Percentiles rank a stretch among this genome's conserved stretches.
Evolutionary conservation across 2,113 vertebrate genomes (phyloP).

Genomic region (Hypocryptadius cinnamomeus): DNA sequence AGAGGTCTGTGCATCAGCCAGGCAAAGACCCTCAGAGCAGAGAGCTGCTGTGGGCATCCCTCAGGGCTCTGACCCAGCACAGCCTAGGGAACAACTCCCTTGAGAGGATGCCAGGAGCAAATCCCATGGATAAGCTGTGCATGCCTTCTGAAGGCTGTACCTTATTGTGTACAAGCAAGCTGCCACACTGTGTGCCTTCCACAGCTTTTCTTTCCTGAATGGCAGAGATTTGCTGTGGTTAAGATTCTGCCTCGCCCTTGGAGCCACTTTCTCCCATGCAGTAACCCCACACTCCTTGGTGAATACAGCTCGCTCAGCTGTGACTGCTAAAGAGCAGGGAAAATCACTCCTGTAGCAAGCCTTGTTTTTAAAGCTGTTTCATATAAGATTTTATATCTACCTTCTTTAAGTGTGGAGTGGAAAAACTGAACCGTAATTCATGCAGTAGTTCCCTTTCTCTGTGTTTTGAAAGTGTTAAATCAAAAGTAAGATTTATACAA

Average conservation of each 20-base stretch:
- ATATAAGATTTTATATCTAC: constrained; percentile 22
- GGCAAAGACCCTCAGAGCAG: neutral
- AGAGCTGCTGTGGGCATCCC: neutral
- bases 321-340: neutral
- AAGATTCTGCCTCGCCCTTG: neutral
- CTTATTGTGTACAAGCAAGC: neutral
- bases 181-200: neutral
- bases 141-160: neutral
- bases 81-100: neutral
- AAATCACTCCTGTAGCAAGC: neutral
- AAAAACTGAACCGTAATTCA: constrained; percentile 36
- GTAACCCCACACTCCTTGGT: neutral
- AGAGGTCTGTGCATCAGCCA: neutral
- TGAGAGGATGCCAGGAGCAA: neutral
- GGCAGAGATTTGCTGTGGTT: neutral
- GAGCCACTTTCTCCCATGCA: neutral
- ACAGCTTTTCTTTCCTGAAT: neutral
- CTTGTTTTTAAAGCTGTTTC: constrained; percentile 46
- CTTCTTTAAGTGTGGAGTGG: neutral
- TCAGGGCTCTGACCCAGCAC: neutral
- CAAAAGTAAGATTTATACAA: constrained; percentile 19
- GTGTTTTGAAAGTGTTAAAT: constrained; percentile 53
- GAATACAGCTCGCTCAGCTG: neutral
- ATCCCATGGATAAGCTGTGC: neutral
- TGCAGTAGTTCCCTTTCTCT: neutral